Evolutionary conservation across 2,797 vertebrate species (phyloP).

Genomic region (Poeciliopsis paucimaculata): DNA sequence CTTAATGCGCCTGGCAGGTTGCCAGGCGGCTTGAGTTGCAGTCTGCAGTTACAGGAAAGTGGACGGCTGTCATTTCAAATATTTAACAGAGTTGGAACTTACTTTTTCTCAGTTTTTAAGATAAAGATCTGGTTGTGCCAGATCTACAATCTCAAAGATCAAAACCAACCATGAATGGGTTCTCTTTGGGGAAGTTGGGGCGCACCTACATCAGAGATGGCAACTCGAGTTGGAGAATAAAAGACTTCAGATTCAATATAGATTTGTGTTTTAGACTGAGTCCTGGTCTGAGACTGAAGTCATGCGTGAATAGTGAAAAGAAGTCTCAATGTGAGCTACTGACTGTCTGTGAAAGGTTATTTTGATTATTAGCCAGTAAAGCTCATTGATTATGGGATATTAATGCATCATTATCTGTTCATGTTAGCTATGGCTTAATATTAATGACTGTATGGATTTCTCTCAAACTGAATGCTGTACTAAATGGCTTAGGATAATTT

Average conservation of each 20-base stretch:
- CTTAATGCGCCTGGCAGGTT: constrained; percentile 8
- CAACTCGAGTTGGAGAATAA: neutral
- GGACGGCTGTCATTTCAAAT: constrained; percentile 5
- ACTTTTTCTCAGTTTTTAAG: neutral
- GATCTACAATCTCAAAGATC: neutral
- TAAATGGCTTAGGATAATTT: neutral
- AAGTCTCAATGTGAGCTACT: neutral
- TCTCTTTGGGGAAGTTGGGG: neutral
- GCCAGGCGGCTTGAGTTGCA: constrained; percentile 12
- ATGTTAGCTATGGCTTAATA: neutral
- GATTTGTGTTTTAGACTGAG: neutral
- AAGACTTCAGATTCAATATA: neutral
- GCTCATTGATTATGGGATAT: neutral
- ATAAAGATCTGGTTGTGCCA: constrained; percentile 1
- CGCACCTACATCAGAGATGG: neutral
- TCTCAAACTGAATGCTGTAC: neutral
- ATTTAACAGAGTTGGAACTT: neutral
- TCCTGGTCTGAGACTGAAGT: neutral
- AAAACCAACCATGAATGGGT: neutral
- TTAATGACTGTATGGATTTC: neutral
- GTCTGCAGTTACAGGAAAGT: constrained; percentile 3
- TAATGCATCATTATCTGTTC: neutral
- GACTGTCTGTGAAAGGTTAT: neutral
- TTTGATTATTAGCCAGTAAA: neutral
- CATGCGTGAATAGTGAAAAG: neutral